phyloP scores from a whole-genome alignment of 2,888 invertebrate genomes.

The Sclerodermus sp. region DNA sequence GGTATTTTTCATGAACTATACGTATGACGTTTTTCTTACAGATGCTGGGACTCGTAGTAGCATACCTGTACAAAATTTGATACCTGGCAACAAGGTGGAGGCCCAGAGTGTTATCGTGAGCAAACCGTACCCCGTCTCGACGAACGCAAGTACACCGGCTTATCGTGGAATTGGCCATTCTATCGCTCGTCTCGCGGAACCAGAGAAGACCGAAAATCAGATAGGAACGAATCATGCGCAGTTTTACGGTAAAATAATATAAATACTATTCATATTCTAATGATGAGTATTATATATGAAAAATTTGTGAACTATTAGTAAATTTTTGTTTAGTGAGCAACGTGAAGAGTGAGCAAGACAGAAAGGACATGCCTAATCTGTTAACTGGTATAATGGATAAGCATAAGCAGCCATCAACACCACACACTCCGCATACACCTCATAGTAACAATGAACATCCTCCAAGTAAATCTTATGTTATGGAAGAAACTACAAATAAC shows the following conservation, averaged over 20 bases:
- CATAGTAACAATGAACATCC: constrained; percentile 40
- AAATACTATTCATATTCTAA: neutral
- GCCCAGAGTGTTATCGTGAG: constrained; percentile 64
- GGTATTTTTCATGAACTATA: too few species aligned
- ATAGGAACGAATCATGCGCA: constrained; percentile 42
- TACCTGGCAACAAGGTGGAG: constrained; percentile 48
- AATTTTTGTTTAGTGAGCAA: constrained; percentile 42
- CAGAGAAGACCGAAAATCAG: constrained; percentile 44
- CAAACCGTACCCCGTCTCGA: constrained; percentile 54
- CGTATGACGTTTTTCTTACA: too few species aligned
- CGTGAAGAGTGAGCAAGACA: constrained; percentile 44
- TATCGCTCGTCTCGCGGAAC: constrained; percentile 47
- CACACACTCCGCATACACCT: constrained; percentile 50
- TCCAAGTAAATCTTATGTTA: constrained; percentile 40
- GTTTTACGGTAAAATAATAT: constrained; percentile 43
- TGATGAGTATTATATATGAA: neutral
- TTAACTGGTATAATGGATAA: constrained; percentile 39
- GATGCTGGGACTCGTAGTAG: constrained; percentile 46
- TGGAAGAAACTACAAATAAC: constrained; percentile 43
- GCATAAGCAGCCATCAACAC: constrained; percentile 47
- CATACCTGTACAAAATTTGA: constrained; percentile 45
- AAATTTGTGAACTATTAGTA: too few species aligned
- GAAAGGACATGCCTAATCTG: constrained; percentile 38
- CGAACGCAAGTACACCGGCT: constrained; percentile 47
- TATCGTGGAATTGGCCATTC: constrained; percentile 49